Percentiles rank a stretch among this genome's conserved stretches.
These are phyloP conservation scores for Ectemnius cavifrons DNA, from an alignment of 2,888 invertebrate species.

Conservation along the genomic window DNA sequence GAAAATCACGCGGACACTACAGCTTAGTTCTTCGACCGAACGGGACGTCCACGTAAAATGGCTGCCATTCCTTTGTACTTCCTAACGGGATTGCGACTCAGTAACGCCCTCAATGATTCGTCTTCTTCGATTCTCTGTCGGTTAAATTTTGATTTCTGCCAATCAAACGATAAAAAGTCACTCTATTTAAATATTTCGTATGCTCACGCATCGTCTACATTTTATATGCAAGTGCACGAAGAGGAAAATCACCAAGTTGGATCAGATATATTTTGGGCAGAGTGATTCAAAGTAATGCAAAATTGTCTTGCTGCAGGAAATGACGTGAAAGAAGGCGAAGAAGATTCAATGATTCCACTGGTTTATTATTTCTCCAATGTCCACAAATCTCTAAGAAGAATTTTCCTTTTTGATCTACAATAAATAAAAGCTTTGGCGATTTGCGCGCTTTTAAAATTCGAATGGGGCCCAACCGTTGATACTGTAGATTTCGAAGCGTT, in stretches of 20 bases:
- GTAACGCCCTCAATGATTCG: constrained; percentile 54
- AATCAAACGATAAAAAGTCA: constrained; percentile 25
- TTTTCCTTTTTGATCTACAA: no score
- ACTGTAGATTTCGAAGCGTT: no score
- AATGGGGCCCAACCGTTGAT: no score
- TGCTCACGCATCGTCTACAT: constrained; percentile 8
- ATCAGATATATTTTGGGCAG: no score
- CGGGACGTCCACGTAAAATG: constrained; percentile 67
- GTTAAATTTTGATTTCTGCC: constrained; percentile 31
- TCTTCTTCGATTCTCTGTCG: constrained; percentile 22
- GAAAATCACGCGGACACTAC: constrained; percentile 63
- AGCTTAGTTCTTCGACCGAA: constrained; percentile 63
- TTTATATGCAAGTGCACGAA: no score
- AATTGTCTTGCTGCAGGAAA: no score
- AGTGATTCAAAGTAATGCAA: no score
- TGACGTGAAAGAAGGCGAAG: no score
- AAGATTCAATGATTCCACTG: no score
- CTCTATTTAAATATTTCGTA: constrained; percentile 17
- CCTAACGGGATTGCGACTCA: constrained; percentile 51
- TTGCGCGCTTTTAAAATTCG: no score
- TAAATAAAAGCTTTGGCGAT: no score
- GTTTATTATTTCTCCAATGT: neutral
- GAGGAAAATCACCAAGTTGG: no score
- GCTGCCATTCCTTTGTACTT: constrained; percentile 60
- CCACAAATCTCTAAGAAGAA: neutral